Conservation (phyloP, 2,113 vertebrate species). For the Machaerirhynchus nigripectus region DNA sequence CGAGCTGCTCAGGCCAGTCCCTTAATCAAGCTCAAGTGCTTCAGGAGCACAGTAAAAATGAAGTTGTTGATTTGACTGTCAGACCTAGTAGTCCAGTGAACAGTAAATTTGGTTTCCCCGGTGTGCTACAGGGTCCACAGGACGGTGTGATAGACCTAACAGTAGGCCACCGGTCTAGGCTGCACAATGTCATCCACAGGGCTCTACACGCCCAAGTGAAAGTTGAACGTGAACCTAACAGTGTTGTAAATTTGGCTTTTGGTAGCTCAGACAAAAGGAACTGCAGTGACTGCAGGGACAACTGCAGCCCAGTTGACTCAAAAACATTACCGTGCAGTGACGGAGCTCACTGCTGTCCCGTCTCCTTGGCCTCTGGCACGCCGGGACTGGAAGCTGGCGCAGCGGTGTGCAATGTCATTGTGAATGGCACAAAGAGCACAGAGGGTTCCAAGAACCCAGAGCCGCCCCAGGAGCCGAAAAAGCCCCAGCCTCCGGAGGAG, state of each 20-base stretch:
- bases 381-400: conserved; percentile 74
- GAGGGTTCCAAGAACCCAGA: conserved; percentile 75
- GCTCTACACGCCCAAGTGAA: conserved; percentile 86
- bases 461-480: conserved; percentile 64
- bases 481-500: conserved; percentile 72
- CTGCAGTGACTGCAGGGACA: conserved; percentile 78
- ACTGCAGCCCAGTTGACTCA: conserved; percentile 77
- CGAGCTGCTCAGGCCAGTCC: conserved; percentile 82
- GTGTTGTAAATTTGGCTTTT: conserved; percentile 78
- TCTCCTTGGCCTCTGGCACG: conserved; percentile 71
- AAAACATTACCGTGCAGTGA: conserved; percentile 75
- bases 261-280: conserved; percentile 74
- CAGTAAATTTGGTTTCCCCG: conserved; percentile 75
- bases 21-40: conserved; percentile 77
- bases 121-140: conserved; percentile 75
- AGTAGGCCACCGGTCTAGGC: conserved; percentile 85
- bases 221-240: conserved; percentile 84
- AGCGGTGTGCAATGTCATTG: conserved; percentile 93
- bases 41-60: conserved; percentile 78
- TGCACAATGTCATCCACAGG: conserved; percentile 92
- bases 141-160: conserved; percentile 97
- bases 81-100: conserved; percentile 82
- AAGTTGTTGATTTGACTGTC: conserved; percentile 87
- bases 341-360: conserved; percentile 67
- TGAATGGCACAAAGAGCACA: conserved; percentile 86